A percentile compares a stretch with the other conserved stretches of the same genome.
Evolutionary conservation across 2,113 vertebrate genomes (phyloP).

Genomic region (Brienomyrus brachyistius): DNA sequence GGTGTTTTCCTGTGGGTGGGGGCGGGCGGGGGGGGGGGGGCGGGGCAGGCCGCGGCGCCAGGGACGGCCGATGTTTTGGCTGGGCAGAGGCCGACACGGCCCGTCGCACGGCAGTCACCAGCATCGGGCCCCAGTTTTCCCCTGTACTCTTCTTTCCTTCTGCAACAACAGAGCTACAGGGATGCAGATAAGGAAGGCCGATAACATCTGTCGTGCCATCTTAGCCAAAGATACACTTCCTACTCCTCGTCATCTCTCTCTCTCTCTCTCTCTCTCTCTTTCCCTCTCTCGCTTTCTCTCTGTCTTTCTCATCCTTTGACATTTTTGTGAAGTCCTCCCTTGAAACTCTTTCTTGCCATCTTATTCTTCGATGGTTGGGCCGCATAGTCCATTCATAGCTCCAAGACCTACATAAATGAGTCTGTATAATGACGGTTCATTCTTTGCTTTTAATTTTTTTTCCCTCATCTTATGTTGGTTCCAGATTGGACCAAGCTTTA

Average conservation of each 20-base stretch:
- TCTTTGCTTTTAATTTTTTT: slow-evolving; percentile 11
- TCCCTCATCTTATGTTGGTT: slow-evolving; percentile 19
- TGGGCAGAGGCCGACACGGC: slow-evolving; percentile 37
- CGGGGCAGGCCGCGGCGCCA: slow-evolving; percentile 50
- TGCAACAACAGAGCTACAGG: slow-evolving; percentile 26
- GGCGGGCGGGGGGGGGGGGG: no score
- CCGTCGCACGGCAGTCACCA: slow-evolving; percentile 43
- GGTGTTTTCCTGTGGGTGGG: slow-evolving; percentile 28
- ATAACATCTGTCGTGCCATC: slow-evolving; percentile 53
- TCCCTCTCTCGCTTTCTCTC: slow-evolving; percentile 11
- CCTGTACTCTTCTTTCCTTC: slow-evolving; percentile 37
- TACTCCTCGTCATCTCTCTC: no score
- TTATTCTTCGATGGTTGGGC: not conserved
- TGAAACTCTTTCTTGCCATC: not conserved
- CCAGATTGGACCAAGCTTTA: slow-evolving; percentile 25
- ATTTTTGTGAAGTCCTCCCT: not conserved
- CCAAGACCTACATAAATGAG: not conserved
- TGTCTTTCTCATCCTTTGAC: not conserved
- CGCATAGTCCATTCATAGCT: not conserved
- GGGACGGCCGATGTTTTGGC: slow-evolving; percentile 57
- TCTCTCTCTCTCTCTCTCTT: not conserved
- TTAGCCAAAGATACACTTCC: slow-evolving; percentile 28
- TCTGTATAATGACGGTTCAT: not conserved
- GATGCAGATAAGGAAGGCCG: slow-evolving; percentile 40
- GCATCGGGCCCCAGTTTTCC: slow-evolving; percentile 32